Conservation (phyloP, 1,140 invertebrate species). For the Nymphalis io region DNA sequence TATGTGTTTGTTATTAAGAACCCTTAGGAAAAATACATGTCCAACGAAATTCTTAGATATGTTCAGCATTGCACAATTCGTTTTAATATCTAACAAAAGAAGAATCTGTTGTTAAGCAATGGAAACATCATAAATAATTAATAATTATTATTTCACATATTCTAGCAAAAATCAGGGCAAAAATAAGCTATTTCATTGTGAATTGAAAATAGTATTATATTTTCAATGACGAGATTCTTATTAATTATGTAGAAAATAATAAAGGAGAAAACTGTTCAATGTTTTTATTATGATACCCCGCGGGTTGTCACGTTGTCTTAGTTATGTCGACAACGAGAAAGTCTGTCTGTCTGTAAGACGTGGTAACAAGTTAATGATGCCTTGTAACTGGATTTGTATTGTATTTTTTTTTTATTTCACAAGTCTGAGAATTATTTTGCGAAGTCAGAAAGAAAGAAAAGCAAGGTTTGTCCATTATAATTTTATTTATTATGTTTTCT, state of each 20-base stretch:
- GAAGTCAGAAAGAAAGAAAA: background rate
- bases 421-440: background rate
- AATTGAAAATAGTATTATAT: background rate
- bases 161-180: background rate
- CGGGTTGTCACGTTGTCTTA: slow-evolving; percentile 29
- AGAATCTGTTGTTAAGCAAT: too few species aligned
- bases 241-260: slow-evolving; percentile 2
- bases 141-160: too few species aligned
- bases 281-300: slow-evolving; percentile 27
- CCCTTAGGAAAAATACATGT: too few species aligned
- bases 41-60: too few species aligned
- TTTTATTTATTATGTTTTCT: background rate
- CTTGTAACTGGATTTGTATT: slow-evolving; percentile 15
- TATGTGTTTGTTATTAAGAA: too few species aligned
- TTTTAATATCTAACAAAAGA: too few species aligned
- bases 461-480: background rate
- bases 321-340: slow-evolving; percentile 59
- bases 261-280: slow-evolving; percentile 8
- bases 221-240: background rate
- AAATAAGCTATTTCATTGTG: background rate
- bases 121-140: too few species aligned
- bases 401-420: slow-evolving; percentile 12
- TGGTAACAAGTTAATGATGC: slow-evolving; percentile 56
- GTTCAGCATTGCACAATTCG: too few species aligned
- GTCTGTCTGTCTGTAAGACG: slow-evolving; percentile 56